Evolutionary conservation across 2,797 vertebrate genomes (phyloP).

Genomic region (Holocentrus rufus): DNA sequence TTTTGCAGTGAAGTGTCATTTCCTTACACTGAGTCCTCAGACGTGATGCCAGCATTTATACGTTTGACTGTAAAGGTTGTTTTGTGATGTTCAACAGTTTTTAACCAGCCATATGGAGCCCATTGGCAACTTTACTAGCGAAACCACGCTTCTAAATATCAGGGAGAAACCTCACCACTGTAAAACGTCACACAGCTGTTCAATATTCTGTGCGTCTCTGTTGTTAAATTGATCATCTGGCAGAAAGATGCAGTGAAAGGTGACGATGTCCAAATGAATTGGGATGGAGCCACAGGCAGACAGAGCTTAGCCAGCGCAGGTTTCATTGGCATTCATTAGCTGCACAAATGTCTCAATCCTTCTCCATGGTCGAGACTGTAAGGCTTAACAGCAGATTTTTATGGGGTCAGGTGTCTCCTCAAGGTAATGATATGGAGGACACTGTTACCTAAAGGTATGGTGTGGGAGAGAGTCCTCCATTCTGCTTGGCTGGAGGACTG

Average conservation of each 20-base stretch:
- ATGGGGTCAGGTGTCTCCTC: too few relatives aligned
- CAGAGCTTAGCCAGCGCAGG: slow-evolving; percentile 26
- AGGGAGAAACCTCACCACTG: slow-evolving; percentile 38
- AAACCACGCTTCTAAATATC: slow-evolving; percentile 59
- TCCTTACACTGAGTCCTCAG: slow-evolving; percentile 5
- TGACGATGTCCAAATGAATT: slow-evolving; percentile 25
- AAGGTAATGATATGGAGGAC: slow-evolving; percentile 21
- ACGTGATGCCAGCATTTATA: slow-evolving; percentile 14
- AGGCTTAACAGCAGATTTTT: slow-evolving; percentile 36
- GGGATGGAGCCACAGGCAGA: slow-evolving; percentile 26
- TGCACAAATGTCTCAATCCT: slow-evolving; percentile 23
- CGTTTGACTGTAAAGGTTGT: slow-evolving; percentile 24
- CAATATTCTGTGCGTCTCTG: slow-evolving; percentile 21
- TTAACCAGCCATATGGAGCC: slow-evolving; percentile 43
- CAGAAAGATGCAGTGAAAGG: slow-evolving; percentile 64
- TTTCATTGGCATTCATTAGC: slow-evolving; percentile 42
- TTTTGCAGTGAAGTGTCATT: slow-evolving; percentile 17
- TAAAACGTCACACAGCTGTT: slow-evolving; percentile 60
- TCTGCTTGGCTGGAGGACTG: too few relatives aligned
- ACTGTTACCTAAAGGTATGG: too few relatives aligned
- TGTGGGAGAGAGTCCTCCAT: too few relatives aligned
- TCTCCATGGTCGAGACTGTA: slow-evolving; percentile 23
- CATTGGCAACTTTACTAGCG: slow-evolving; percentile 53
- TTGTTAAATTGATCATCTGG: slow-evolving; percentile 66
- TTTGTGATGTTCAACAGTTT: slow-evolving; percentile 41